phyloP scores from a whole-genome alignment of 2,797 vertebrate species.

The Mionectes olivaceus region DNA sequence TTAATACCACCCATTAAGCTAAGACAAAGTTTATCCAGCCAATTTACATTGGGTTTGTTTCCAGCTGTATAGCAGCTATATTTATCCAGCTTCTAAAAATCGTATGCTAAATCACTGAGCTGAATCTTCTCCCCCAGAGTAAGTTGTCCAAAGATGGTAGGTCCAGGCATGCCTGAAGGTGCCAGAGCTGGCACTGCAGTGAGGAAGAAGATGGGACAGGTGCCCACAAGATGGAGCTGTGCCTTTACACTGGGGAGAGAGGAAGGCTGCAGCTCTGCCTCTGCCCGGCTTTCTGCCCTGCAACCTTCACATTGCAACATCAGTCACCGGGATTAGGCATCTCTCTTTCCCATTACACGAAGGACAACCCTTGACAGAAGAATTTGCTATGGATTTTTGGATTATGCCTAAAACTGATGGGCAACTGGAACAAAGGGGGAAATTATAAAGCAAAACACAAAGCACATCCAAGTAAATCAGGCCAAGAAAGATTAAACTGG shows the following conservation, averaged over 20 bases:
- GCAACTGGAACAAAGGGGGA: background rate
- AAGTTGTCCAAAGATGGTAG: background rate
- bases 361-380: background rate
- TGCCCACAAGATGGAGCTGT: constrained; percentile 71
- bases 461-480: background rate
- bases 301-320: accelerated
- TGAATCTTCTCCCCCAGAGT: background rate
- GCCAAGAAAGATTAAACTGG: background rate
- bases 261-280: background rate
- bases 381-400: background rate
- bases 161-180: accelerated
- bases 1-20: background rate
- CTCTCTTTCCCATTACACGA: background rate
- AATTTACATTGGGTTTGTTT: background rate
- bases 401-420: background rate
- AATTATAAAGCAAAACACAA: background rate
- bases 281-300: background rate
- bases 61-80: background rate
- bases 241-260: constrained; percentile 18
- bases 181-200: background rate
- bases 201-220: background rate
- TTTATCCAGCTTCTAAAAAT: background rate
- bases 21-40: background rate
- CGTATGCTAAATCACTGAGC: background rate
- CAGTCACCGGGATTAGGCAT: accelerated